These are phyloP conservation scores for Drosophila flavopinicola DNA, from an alignment of 2,888 invertebrate genomes.

Conservation along the genomic window DNA sequence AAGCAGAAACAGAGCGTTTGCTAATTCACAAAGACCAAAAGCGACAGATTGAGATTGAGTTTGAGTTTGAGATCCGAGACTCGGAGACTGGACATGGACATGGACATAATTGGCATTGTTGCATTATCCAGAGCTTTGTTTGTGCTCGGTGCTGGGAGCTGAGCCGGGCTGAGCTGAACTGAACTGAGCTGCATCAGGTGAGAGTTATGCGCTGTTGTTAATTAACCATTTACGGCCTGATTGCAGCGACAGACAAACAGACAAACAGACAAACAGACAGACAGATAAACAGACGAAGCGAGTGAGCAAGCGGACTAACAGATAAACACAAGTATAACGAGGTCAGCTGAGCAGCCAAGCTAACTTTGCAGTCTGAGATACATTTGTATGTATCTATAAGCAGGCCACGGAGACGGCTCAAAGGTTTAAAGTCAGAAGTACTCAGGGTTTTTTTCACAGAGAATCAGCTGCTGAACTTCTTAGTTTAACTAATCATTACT, in stretches of 20 bases:
- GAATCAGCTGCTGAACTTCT: background rate
- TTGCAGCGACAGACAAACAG: constrained; percentile 47
- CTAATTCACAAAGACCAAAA: constrained; percentile 37
- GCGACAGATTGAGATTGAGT: constrained; percentile 52
- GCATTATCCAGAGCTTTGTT: constrained; percentile 31
- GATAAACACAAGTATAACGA: constrained; percentile 46
- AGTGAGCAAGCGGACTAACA: background rate
- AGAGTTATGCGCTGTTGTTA: constrained; percentile 77
- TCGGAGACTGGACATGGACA: constrained; percentile 53
- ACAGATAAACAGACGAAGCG: background rate
- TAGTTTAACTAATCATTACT: too few relatives aligned
- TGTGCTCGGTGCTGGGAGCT: constrained; percentile 23
- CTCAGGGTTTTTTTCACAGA: too few relatives aligned
- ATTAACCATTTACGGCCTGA: constrained; percentile 76
- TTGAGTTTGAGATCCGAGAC: constrained; percentile 44
- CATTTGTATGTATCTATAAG: background rate
- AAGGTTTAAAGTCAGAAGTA: constrained; percentile 7
- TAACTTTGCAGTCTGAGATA: background rate
- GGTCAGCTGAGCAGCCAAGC: constrained; percentile 41
- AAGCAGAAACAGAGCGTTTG: constrained; percentile 12
- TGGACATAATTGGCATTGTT: constrained; percentile 74
- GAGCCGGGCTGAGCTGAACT: constrained; percentile 4
- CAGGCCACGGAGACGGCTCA: constrained; percentile 18
- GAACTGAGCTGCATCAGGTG: constrained; percentile 55
- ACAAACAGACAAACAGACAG: constrained; percentile 9